Percentiles rank a stretch among this genome's conserved stretches.
Evolutionary conservation across 2,888 invertebrate species (phyloP).

Genomic region (Protodeltote pygarga): DNA sequence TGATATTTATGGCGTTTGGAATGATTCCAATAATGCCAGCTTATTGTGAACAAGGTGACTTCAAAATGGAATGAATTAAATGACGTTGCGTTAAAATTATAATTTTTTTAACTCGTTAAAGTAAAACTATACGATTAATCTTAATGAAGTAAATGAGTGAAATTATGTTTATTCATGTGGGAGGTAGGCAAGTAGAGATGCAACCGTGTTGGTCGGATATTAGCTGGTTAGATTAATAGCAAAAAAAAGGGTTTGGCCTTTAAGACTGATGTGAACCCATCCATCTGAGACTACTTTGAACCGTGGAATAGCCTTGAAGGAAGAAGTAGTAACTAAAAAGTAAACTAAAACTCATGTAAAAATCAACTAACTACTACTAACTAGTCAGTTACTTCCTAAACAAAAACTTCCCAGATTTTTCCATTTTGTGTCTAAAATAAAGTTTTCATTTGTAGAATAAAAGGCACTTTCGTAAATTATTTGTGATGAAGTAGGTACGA

Average conservation of each 20-base stretch:
- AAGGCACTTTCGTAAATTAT: not conserved
- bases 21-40: slow-evolving; percentile 49
- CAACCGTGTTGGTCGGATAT: too few relatives aligned
- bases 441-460: not conserved
- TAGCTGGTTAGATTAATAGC: not conserved
- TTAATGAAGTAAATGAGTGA: too few relatives aligned
- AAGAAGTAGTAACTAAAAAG: too few relatives aligned
- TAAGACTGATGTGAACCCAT: slow-evolving; percentile 16
- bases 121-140: not conserved
- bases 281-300: not conserved
- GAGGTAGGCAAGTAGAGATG: too few relatives aligned
- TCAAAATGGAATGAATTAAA: slow-evolving; percentile 19
- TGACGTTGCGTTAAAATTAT: not conserved
- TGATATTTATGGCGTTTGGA: slow-evolving; percentile 40
- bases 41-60: slow-evolving; percentile 37
- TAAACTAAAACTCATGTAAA: too few relatives aligned
- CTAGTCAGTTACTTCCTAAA: too few relatives aligned
- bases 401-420: not conserved
- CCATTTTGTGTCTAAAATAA: not conserved
- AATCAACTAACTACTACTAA: too few relatives aligned
- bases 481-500: not conserved
- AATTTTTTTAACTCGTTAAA: not conserved
- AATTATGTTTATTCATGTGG: too few relatives aligned
- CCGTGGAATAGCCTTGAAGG: not conserved
- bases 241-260: not conserved